Conservation (phyloP, 2,113 vertebrate genomes). For the Notarius quadriscutis region DNA sequence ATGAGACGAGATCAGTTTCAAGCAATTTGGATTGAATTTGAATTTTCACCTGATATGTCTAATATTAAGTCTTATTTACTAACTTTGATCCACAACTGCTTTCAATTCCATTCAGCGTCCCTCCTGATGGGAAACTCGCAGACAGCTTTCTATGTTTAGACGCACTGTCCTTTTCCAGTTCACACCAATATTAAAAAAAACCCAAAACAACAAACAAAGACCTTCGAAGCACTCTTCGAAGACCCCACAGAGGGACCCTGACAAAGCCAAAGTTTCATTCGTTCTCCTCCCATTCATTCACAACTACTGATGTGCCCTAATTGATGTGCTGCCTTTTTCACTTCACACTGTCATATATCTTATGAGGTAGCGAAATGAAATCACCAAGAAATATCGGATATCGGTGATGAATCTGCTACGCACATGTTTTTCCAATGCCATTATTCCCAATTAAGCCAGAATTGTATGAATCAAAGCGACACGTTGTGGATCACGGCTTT, state of each 20-base stretch:
- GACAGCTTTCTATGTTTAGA: conserved; percentile 27
- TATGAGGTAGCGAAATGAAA: neutral
- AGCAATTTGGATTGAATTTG: too few species aligned
- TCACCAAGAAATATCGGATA: neutral
- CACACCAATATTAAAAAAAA: neutral
- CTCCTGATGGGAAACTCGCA: conserved; percentile 21
- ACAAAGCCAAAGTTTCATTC: conserved; percentile 16
- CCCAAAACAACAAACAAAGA: neutral
- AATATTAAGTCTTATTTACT: too few species aligned
- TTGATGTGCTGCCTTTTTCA: conserved; percentile 1
- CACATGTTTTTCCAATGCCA: conserved; percentile 25
- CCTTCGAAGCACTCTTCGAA: neutral
- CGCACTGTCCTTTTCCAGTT: conserved; percentile 31
- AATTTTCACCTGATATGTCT: too few species aligned
- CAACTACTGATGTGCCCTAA: neutral
- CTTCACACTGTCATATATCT: neutral
- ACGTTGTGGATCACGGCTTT: neutral
- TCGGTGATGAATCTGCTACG: neutral
- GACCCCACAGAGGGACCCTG: conserved; percentile 6
- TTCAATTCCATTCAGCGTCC: conserved; percentile 36
- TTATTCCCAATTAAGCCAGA: conserved; percentile 33
- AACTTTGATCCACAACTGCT: conserved; percentile 40
- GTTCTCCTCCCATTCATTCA: conserved; percentile 18
- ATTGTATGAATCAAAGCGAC: conserved; percentile 16
- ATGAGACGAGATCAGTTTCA: too few species aligned